Evolutionary conservation across 1,140 invertebrate species (phyloP).

Genomic region (Drosophila punjabiensis): DNA sequence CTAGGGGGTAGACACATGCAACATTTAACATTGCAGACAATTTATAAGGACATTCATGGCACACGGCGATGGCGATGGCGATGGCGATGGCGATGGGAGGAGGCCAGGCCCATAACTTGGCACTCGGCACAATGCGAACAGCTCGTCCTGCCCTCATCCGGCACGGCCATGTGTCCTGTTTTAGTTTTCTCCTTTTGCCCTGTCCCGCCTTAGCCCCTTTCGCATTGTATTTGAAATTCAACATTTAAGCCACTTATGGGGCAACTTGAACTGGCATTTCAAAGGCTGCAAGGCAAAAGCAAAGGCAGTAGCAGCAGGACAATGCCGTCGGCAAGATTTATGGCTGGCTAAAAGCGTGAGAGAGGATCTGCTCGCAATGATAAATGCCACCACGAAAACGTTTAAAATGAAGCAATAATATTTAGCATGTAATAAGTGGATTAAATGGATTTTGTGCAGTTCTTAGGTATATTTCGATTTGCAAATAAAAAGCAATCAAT

Average conservation of each 20-base stretch:
- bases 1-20: constrained; percentile 61
- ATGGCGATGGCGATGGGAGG: constrained; percentile 41
- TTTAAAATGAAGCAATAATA: constrained; percentile 72
- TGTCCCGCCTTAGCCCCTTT: constrained; percentile 16
- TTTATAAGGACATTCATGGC: constrained; percentile 82
- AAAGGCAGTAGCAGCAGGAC: constrained; percentile 56
- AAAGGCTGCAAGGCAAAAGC: constrained; percentile 65
- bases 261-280: constrained; percentile 80
- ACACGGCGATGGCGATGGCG: constrained; percentile 60
- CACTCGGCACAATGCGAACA: constrained; percentile 71
- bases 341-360: constrained; percentile 61
- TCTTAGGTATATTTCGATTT: neutral
- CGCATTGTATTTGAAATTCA: constrained; percentile 80
- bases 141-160: constrained; percentile 55
- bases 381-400: constrained; percentile 55
- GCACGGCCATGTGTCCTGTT: constrained; percentile 45
- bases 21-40: constrained; percentile 83
- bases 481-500: neutral
- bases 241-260: constrained; percentile 81
- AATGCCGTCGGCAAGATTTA: constrained; percentile 76
- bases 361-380: constrained; percentile 51
- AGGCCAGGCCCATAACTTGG: constrained; percentile 67
- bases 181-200: constrained; percentile 42
- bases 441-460: constrained; percentile 4
- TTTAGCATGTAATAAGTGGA: constrained; percentile 68